Evolutionary conservation across 2,797 vertebrate species (phyloP).

Genomic region (Schizopygopsis pylzovi): DNA sequence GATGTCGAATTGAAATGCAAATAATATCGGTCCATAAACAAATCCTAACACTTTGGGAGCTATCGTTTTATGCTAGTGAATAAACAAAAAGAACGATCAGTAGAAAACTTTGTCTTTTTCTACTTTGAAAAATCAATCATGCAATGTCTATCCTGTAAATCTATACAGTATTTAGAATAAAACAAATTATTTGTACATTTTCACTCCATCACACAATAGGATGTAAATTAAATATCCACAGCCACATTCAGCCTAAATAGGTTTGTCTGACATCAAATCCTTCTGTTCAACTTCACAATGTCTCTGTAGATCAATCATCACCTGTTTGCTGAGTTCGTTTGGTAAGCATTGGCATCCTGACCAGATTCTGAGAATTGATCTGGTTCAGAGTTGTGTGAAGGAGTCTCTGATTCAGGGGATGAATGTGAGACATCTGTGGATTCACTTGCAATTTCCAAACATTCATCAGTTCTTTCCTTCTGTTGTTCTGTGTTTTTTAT

Average conservation of each 20-base stretch:
- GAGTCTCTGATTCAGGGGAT: constrained; percentile 28
- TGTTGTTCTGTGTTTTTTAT: constrained; percentile 17
- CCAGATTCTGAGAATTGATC: constrained; percentile 10
- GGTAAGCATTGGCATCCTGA: background rate
- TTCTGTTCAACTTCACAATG: background rate
- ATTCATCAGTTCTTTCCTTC: constrained; percentile 14
- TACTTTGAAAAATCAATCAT: constrained; percentile 16
- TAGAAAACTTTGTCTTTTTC: background rate
- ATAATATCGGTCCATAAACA: background rate
- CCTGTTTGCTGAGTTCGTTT: constrained; percentile 22
- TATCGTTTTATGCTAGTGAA: background rate
- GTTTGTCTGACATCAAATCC: background rate
- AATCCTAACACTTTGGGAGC: background rate
- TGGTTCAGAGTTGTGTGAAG: constrained; percentile 6
- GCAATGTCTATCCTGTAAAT: constrained; percentile 4
- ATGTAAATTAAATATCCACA: constrained; percentile 30
- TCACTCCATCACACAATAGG: background rate
- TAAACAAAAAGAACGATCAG: background rate
- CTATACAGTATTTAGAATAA: constrained; percentile 2
- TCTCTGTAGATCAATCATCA: constrained; percentile 28
- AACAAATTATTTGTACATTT: background rate
- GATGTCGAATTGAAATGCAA: background rate
- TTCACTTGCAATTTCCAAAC: constrained; percentile 36
- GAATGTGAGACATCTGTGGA: constrained; percentile 30
- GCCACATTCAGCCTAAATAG: constrained; percentile 4